Percentiles rank a stretch among this genome's conserved stretches.
Conservation (phyloP, 2,113 vertebrate genomes). For the Saguinus imperator region DNA sequence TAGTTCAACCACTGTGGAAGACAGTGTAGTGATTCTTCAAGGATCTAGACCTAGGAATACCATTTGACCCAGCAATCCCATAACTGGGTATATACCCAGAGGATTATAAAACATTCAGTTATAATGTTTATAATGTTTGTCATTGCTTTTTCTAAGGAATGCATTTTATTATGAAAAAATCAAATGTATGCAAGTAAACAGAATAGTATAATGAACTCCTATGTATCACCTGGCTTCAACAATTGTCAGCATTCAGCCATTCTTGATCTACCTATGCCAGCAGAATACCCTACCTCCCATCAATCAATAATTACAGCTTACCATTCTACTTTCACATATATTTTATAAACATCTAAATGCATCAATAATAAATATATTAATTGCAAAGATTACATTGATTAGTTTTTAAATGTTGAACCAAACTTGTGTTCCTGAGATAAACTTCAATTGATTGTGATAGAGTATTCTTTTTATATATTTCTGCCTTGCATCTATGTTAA, state of each 20-base stretch:
- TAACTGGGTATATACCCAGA: too few relatives aligned
- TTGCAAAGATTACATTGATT: background rate
- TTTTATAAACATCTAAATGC: background rate
- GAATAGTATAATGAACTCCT: background rate
- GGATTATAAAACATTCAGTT: too few relatives aligned
- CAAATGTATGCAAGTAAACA: background rate
- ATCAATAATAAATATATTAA: slow-evolving; percentile 7
- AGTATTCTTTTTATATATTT: background rate
- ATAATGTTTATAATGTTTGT: too few relatives aligned
- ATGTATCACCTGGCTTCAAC: background rate
- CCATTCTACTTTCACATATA: background rate
- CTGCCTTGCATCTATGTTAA: background rate
- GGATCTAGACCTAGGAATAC: too few relatives aligned
- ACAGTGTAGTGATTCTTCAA: too few relatives aligned
- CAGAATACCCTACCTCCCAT: background rate
- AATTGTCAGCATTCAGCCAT: background rate
- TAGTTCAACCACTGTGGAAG: too few relatives aligned
- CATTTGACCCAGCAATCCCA: too few relatives aligned
- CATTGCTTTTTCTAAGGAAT: too few relatives aligned
- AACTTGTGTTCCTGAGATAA: background rate
- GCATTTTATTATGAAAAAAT: too few relatives aligned
- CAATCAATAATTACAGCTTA: background rate
- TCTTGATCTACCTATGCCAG: background rate
- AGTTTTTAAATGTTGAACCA: slow-evolving; percentile 1
- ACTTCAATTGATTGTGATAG: background rate